Evolutionary conservation across 2,888 invertebrate genomes (phyloP).

Genomic region (Netelia virgata): DNA sequence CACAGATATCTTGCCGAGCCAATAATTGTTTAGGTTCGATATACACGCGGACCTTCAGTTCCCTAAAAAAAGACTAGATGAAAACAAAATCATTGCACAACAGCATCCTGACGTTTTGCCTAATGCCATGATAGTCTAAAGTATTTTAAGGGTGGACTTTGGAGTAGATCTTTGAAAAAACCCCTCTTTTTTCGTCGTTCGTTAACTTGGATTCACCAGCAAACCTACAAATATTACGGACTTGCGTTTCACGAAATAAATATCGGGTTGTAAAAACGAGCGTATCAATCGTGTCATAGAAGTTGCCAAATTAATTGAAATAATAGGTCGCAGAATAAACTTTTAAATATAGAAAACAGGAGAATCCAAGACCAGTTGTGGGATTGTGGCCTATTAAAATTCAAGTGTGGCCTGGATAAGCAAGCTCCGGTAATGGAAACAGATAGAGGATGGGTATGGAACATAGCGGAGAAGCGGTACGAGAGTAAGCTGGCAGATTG

Average conservation of each 20-base stretch:
- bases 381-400: slow-evolving; percentile 76
- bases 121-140: no score
- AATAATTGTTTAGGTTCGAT: slow-evolving; percentile 2
- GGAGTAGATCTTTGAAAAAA: not conserved
- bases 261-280: not conserved
- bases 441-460: slow-evolving; percentile 27
- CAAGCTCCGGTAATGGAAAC: slow-evolving; percentile 71
- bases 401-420: slow-evolving; percentile 80
- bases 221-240: not conserved
- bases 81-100: no score
- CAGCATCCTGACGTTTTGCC: no score
- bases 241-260: not conserved
- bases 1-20: not conserved
- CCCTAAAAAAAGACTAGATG: no score
- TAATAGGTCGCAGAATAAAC: not conserved
- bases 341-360: not conserved
- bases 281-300: not conserved
- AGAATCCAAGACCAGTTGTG: not conserved
- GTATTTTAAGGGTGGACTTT: no score
- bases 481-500: slow-evolving; percentile 42
- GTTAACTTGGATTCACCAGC: no score
- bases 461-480: slow-evolving; percentile 30
- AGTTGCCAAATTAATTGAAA: not conserved
- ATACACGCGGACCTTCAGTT: not conserved
- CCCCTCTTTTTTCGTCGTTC: no score